Evolutionary conservation across 2,888 invertebrate genomes (phyloP).

Genomic region (Torymus texanus): DNA sequence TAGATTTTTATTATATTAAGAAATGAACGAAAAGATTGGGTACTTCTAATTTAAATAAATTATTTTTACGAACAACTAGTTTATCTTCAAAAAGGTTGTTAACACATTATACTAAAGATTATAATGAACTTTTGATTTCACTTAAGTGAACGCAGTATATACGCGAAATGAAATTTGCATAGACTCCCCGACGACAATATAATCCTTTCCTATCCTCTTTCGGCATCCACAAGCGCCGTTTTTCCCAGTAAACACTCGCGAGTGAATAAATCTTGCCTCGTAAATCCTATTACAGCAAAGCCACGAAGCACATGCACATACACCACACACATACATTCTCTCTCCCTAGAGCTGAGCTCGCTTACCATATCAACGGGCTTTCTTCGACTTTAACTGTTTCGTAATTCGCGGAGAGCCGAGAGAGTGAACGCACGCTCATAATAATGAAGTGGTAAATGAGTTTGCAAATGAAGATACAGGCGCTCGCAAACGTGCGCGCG

Average conservation of each 20-base stretch:
- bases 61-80: too few species aligned
- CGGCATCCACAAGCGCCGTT: too few species aligned
- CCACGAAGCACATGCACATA: too few species aligned
- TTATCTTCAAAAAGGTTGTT: too few species aligned
- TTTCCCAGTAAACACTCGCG: background rate
- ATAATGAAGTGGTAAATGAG: slow-evolving; percentile 56
- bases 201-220: too few species aligned
- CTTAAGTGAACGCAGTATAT: too few species aligned
- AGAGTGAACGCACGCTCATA: slow-evolving; percentile 1
- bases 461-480: slow-evolving; percentile 57
- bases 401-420: slow-evolving; percentile 26
- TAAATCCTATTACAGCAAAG: slow-evolving; percentile 44
- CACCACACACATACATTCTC: background rate
- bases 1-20: background rate
- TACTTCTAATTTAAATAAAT: too few species aligned
- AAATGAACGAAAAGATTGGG: background rate
- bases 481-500: slow-evolving; percentile 14
- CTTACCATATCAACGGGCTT: slow-evolving; percentile 45
- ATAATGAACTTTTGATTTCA: too few species aligned
- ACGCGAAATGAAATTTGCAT: too few species aligned
- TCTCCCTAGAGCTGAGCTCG: background rate
- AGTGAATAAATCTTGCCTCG: slow-evolving; percentile 32
- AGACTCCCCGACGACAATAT: too few species aligned
- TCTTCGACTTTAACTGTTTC: slow-evolving; percentile 46
- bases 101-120: too few species aligned